Evolutionary conservation across 2,797 vertebrate genomes (phyloP).

Genomic region (Neosalanx taihuensis): DNA sequence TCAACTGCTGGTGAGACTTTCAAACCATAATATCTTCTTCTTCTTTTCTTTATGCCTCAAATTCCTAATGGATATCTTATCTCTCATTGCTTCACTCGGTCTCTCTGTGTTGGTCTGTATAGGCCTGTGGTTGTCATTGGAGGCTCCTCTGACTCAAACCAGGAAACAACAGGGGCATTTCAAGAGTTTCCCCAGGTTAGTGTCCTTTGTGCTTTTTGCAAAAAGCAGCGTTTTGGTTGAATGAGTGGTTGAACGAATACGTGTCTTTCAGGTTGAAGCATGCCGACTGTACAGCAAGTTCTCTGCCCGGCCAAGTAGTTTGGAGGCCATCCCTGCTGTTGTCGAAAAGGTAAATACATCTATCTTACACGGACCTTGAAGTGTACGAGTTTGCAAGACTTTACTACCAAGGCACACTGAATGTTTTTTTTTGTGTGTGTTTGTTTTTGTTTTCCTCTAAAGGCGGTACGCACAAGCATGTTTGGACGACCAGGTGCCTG

Average conservation of each 20-base stretch:
- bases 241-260: background rate
- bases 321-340: constrained; percentile 84
- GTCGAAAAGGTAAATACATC: constrained; percentile 88
- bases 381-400: background rate
- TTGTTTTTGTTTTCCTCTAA: background rate
- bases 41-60: background rate
- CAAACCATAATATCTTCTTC: background rate
- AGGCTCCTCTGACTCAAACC: constrained; percentile 91
- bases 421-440: constrained; percentile 7
- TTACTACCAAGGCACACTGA: background rate
- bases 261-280: constrained; percentile 84
- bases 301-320: constrained; percentile 83
- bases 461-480: constrained; percentile 92
- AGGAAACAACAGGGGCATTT: constrained; percentile 94
- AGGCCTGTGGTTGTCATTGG: constrained; percentile 95
- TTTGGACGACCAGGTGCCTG: constrained; percentile 93
- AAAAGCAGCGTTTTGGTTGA: background rate
- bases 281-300: constrained; percentile 94
- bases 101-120: constrained; percentile 45
- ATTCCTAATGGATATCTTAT: background rate
- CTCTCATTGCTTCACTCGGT: background rate
- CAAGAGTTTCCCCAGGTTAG: constrained; percentile 96
- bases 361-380: background rate
- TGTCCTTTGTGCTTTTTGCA: background rate
- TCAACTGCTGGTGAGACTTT: constrained; percentile 89